Conservation (phyloP, 2,888 invertebrate species). For the Diaphora mendica region DNA sequence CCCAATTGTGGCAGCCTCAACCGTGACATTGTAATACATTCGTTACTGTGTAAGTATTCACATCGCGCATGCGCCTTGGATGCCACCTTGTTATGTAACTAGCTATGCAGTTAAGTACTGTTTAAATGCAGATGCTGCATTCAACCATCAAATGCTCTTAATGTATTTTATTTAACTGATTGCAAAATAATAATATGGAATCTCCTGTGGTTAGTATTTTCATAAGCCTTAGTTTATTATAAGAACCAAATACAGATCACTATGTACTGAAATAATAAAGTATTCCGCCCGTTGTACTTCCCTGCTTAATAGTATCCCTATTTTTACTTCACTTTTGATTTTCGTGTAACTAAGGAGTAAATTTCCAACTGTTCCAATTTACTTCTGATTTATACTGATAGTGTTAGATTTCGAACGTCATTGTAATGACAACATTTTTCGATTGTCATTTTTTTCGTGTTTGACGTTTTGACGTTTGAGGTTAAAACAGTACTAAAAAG, state of each 20-base stretch:
- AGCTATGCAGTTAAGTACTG: constrained; percentile 17
- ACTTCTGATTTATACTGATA: too few species aligned
- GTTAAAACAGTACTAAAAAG: too few species aligned
- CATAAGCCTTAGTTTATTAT: not conserved
- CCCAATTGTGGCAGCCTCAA: constrained; percentile 45
- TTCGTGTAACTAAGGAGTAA: not conserved
- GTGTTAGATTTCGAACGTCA: too few species aligned
- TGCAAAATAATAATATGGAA: not conserved
- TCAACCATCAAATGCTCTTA: not conserved
- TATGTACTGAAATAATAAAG: too few species aligned
- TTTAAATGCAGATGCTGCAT: constrained; percentile 28
- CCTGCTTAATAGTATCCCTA: too few species aligned
- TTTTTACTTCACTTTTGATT: not conserved
- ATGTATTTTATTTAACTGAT: not conserved
- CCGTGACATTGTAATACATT: constrained; percentile 57
- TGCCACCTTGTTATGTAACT: constrained; percentile 23
- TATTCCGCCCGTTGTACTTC: not conserved
- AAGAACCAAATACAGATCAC: not conserved
- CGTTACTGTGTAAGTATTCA: constrained; percentile 46
- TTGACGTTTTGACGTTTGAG: too few species aligned
- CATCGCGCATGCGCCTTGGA: constrained; percentile 51
- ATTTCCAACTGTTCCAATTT: too few species aligned
- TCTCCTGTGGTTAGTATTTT: not conserved
- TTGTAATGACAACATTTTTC: too few species aligned
- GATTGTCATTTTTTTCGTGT: too few species aligned